A percentile compares a stretch with the other conserved stretches of the same genome.
Evolutionary conservation across 2,113 vertebrate genomes (phyloP).

Genomic region (Dinomys branickii): DNA sequence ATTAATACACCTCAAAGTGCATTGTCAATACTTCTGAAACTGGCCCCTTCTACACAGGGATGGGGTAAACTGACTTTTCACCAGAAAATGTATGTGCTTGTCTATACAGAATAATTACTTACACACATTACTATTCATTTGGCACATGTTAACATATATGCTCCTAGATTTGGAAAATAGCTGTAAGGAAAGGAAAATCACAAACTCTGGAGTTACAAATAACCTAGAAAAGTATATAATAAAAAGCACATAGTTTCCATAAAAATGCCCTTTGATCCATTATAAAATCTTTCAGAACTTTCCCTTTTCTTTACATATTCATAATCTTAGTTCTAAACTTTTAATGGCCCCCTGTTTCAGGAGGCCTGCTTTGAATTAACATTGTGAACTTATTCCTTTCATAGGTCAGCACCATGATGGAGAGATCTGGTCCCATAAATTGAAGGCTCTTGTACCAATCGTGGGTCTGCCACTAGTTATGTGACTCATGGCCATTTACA

Average conservation of each 20-base stretch:
- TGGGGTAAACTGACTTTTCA: background rate
- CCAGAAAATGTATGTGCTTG: background rate
- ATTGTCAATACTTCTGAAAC: background rate
- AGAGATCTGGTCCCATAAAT: background rate
- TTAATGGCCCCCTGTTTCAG: background rate
- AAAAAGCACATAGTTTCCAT: background rate
- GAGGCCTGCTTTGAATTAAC: background rate
- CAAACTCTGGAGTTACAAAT: background rate
- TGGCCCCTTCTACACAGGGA: background rate
- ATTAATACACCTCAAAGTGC: background rate
- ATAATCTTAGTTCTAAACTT: background rate
- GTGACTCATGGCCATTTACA: background rate
- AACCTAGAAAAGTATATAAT: background rate
- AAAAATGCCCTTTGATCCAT: background rate
- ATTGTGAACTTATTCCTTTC: background rate
- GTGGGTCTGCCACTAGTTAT: background rate
- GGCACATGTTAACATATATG: background rate
- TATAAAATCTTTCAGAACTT: background rate
- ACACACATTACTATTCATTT: background rate
- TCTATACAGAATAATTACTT: background rate
- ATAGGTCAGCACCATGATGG: background rate
- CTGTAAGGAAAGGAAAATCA: conserved; percentile 18
- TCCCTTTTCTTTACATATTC: background rate
- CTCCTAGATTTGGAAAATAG: background rate
- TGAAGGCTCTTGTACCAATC: background rate